A percentile compares a stretch with the other conserved stretches of the same genome.
These are phyloP conservation scores for Chanos chanos DNA, from an alignment of 2,797 vertebrate genomes.

Conservation along the genomic window DNA sequence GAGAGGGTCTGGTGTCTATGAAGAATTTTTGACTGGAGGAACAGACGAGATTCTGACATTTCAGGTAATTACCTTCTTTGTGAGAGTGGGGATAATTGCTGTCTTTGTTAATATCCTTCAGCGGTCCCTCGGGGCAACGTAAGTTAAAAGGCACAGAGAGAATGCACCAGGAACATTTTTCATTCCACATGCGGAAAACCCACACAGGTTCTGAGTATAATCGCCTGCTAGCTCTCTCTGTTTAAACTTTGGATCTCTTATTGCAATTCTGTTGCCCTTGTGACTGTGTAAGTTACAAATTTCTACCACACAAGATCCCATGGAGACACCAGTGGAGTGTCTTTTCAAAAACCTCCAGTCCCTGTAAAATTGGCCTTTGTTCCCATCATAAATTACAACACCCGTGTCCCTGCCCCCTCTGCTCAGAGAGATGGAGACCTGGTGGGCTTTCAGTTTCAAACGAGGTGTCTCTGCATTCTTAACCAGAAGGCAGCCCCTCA, in stretches of 20 bases:
- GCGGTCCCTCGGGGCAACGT: constrained; percentile 34
- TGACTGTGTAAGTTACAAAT: too few relatives aligned
- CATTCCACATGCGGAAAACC: too few relatives aligned
- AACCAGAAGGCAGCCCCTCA: too few relatives aligned
- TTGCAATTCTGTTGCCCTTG: constrained; percentile 14
- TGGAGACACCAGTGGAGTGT: constrained; percentile 46
- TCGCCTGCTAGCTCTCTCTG: neutral
- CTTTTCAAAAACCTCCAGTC: constrained; percentile 24
- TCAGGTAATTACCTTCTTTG: constrained; percentile 44
- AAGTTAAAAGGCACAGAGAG: constrained; percentile 5
- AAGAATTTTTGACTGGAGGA: constrained; percentile 20
- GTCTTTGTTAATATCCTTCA: constrained; percentile 28
- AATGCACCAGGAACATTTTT: neutral
- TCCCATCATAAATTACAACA: constrained; percentile 45
- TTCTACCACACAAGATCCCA: too few relatives aligned
- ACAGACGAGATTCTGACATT: constrained; percentile 36
- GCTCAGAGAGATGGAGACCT: too few relatives aligned
- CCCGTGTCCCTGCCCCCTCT: neutral
- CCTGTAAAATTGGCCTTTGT: constrained; percentile 52
- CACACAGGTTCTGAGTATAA: too few relatives aligned
- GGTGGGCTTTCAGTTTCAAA: too few relatives aligned
- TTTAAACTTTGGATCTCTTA: neutral
- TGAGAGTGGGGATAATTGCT: constrained; percentile 48
- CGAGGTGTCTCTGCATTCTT: too few relatives aligned
- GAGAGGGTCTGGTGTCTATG: constrained; percentile 15